phyloP scores from a whole-genome alignment of 2,797 vertebrate genomes.

The Melanotaenia parkinsoni region DNA sequence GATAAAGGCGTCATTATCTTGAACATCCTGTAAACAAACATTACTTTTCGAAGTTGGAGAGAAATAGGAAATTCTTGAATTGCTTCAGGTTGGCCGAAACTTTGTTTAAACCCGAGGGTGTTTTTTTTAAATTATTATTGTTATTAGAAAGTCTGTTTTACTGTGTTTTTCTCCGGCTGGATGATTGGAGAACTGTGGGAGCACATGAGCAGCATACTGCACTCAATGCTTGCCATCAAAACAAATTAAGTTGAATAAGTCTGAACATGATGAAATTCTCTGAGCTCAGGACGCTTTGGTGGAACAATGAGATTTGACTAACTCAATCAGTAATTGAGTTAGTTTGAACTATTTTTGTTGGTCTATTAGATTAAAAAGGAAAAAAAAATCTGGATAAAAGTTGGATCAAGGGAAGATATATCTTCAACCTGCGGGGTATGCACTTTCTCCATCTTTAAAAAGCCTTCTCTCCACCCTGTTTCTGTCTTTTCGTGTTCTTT shows the following conservation, averaged over 20 bases:
- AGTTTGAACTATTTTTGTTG: too few relatives aligned
- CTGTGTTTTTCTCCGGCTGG: background rate
- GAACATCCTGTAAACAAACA: too few relatives aligned
- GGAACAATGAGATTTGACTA: background rate
- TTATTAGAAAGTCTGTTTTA: background rate
- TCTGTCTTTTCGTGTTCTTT: constrained; percentile 14
- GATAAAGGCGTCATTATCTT: too few relatives aligned
- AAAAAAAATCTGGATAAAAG: too few relatives aligned
- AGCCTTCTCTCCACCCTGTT: background rate
- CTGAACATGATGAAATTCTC: background rate
- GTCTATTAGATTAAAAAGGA: too few relatives aligned
- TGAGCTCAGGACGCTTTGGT: background rate
- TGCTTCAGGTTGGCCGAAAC: too few relatives aligned
- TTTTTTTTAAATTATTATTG: background rate
- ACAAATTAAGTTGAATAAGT: background rate
- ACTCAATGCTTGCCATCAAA: background rate
- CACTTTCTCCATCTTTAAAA: constrained; percentile 12
- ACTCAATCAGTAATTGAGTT: background rate
- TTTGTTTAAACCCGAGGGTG: background rate
- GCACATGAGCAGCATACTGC: background rate
- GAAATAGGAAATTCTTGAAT: too few relatives aligned
- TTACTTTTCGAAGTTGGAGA: too few relatives aligned
- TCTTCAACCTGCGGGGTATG: background rate
- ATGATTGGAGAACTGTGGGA: background rate
- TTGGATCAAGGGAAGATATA: background rate